Evolutionary conservation across 1,140 invertebrate genomes (phyloP).

Genomic region (Drosophila ohnishii): DNA sequence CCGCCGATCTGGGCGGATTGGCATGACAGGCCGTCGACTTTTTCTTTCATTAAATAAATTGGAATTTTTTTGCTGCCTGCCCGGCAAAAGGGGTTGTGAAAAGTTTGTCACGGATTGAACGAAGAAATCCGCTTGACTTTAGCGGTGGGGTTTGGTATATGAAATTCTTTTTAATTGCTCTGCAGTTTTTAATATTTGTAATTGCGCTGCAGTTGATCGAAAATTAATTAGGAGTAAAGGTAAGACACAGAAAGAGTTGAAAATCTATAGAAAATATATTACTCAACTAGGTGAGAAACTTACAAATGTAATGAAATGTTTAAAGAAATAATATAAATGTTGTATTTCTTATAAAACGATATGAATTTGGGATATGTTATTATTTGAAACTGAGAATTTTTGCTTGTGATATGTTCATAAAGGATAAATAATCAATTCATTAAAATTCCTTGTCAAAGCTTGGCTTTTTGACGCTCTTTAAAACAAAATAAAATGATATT

Average conservation of each 20-base stretch:
- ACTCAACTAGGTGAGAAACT: neutral
- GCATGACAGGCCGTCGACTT: constrained; percentile 19
- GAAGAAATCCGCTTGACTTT: constrained; percentile 18
- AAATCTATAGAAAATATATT: neutral
- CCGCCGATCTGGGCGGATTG: constrained; percentile 9
- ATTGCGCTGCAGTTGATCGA: neutral
- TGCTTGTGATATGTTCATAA: neutral
- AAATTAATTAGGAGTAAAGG: neutral
- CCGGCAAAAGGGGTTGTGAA: constrained; percentile 7
- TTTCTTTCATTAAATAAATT: constrained; percentile 68
- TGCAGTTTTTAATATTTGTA: constrained; percentile 3
- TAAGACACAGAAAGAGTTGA: neutral
- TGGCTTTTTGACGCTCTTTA: neutral
- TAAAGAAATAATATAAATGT: neutral
- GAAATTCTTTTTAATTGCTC: constrained; percentile 14
- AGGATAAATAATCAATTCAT: neutral
- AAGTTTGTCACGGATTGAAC: constrained; percentile 13
- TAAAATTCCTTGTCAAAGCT: neutral
- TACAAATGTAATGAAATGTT: neutral
- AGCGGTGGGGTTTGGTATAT: constrained; percentile 5
- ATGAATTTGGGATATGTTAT: constrained; percentile 21
- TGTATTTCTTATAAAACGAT: neutral
- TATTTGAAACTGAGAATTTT: neutral
- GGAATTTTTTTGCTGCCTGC: constrained; percentile 30
- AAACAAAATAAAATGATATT: neutral